These are phyloP conservation scores for Hydrocynus forskahlii DNA, from an alignment of 2,797 vertebrate genomes.

Conservation along the genomic window DNA sequence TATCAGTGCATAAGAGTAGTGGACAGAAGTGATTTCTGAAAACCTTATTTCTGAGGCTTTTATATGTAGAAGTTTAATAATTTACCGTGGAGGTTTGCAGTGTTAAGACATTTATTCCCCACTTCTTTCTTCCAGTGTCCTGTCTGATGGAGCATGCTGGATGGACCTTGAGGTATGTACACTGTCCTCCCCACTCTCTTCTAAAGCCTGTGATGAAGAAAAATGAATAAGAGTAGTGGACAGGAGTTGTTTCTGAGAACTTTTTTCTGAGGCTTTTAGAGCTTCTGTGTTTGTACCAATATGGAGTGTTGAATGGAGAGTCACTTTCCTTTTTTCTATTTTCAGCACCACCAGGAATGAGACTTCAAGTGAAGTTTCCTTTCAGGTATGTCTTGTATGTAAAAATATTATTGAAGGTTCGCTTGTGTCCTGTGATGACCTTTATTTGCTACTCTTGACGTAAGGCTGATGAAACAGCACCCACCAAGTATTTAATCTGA, in stretches of 20 bases:
- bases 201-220: slow-evolving; percentile 78
- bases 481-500: slow-evolving; percentile 87
- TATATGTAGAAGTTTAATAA: neutral
- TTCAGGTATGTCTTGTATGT: slow-evolving; percentile 6
- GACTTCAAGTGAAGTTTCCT: neutral
- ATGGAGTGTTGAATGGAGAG: neutral
- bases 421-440: slow-evolving; percentile 87
- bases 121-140: neutral
- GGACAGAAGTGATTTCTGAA: slow-evolving; percentile 95
- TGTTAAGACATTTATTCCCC: neutral
- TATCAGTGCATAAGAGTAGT: slow-evolving; percentile 86
- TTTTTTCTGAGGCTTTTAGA: slow-evolving; percentile 78
- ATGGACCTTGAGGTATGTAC: neutral
- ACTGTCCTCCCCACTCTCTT: too few species aligned
- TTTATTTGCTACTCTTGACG: slow-evolving; percentile 98
- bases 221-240: slow-evolving; percentile 89
- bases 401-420: neutral
- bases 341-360: neutral
- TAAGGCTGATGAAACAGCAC: slow-evolving; percentile 82
- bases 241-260: slow-evolving; percentile 91
- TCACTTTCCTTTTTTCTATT: neutral
- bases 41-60: slow-evolving; percentile 79
- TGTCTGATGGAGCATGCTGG: neutral
- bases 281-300: neutral
- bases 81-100: neutral